These are phyloP conservation scores for Turnix velox DNA, from an alignment of 2,113 vertebrate genomes.

Conservation along the genomic window DNA sequence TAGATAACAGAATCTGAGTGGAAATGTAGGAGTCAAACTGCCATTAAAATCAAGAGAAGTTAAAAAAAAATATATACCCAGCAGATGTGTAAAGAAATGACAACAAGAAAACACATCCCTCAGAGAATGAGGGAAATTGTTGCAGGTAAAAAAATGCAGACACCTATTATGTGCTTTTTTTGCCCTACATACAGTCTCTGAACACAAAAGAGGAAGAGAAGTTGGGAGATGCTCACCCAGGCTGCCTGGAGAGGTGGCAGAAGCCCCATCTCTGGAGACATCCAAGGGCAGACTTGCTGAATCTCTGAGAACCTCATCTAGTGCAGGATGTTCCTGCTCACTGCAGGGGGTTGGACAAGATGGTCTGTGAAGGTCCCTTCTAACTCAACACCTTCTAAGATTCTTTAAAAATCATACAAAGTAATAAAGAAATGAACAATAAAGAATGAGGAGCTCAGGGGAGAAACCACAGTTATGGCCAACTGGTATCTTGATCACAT, in stretches of 20 bases:
- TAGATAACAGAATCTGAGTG: neutral
- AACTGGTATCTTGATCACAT: neutral
- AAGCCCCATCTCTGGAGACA: too few species aligned
- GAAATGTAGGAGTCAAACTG: neutral
- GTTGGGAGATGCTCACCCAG: too few species aligned
- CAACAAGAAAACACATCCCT: neutral
- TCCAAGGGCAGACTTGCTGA: too few species aligned
- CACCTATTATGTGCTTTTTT: neutral
- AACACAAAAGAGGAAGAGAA: neutral
- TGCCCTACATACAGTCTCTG: neutral
- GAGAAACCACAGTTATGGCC: neutral
- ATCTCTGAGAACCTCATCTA: too few species aligned
- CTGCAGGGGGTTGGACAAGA: too few species aligned
- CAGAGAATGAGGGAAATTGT: neutral
- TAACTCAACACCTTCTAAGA: too few species aligned
- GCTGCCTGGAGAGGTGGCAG: too few species aligned
- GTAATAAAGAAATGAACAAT: neutral
- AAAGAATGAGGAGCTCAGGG: neutral
- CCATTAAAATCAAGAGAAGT: neutral
- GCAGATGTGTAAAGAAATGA: neutral
- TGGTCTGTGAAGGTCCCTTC: too few species aligned
- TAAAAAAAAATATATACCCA: neutral
- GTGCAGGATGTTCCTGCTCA: too few species aligned
- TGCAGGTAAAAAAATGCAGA: neutral
- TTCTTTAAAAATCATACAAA: neutral